Percentiles rank a stretch among this genome's conserved stretches.
Conservation (phyloP, 2,797 vertebrate genomes). For the Sternarchorhynchus goeldii region DNA sequence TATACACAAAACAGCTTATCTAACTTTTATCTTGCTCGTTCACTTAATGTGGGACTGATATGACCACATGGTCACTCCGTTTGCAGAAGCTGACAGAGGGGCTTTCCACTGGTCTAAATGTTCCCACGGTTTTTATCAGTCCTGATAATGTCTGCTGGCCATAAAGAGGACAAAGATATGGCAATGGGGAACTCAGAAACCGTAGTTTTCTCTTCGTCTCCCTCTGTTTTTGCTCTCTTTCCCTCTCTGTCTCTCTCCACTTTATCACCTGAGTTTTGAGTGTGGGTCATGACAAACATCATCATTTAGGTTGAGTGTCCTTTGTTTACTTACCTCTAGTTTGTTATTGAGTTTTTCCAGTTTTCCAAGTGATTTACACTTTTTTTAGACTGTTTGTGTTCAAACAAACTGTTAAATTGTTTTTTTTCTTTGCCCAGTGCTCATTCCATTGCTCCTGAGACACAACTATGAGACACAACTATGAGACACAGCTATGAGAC, state of each 20-base stretch:
- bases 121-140: slow-evolving; percentile 46
- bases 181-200: too few relatives aligned
- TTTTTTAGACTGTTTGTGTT: too few relatives aligned
- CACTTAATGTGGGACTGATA: slow-evolving; percentile 31
- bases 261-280: too few relatives aligned
- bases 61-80: background rate
- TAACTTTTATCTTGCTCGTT: slow-evolving; percentile 30
- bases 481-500: too few relatives aligned
- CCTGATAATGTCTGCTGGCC: slow-evolving; percentile 11
- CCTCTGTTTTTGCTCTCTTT: too few relatives aligned
- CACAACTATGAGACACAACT: too few relatives aligned
- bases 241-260: too few relatives aligned
- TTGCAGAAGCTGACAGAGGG: background rate
- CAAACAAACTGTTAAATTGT: too few relatives aligned
- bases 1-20: slow-evolving; percentile 3
- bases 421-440: too few relatives aligned
- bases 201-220: background rate
- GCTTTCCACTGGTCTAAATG: slow-evolving; percentile 1
- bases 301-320: background rate
- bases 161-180: slow-evolving; percentile 18
- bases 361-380: too few relatives aligned
- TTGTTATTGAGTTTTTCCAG: slow-evolving; percentile 15
- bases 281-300: slow-evolving; percentile 1
- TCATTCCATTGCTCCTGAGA: too few relatives aligned
- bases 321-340: background rate